Percentiles rank a stretch among this genome's conserved stretches.
phyloP scores from a whole-genome alignment of 2,888 invertebrate species.

The Syrphus vitripennis region DNA sequence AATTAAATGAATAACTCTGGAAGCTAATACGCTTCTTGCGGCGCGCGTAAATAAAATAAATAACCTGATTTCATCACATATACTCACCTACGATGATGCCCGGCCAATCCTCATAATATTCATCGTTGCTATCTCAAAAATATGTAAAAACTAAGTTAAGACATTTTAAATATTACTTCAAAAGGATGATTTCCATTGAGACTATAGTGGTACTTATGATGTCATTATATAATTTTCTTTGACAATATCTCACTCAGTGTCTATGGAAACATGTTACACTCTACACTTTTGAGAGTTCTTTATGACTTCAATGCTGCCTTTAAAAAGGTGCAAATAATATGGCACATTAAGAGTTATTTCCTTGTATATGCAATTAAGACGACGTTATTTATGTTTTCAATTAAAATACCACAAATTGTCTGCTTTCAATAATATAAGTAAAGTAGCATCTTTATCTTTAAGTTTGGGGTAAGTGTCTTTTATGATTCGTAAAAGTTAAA shows the following conservation, averaged over 20 bases:
- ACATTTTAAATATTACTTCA: not conserved
- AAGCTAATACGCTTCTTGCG: too few species aligned
- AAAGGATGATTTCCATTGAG: conserved; percentile 7
- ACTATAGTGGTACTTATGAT: conserved; percentile 17
- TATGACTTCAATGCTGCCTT: not conserved
- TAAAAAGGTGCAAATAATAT: not conserved
- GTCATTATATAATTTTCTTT: conserved; percentile 3
- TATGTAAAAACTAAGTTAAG: not conserved
- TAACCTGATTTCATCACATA: too few species aligned
- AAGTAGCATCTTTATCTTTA: too few species aligned
- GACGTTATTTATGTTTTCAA: not conserved
- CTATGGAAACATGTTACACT: conserved; percentile 8
- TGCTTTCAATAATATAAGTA: too few species aligned
- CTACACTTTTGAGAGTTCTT: conserved; percentile 13
- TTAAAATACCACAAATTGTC: too few species aligned
- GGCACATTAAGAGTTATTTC: not conserved
- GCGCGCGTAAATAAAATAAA: too few species aligned
- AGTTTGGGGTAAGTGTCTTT: too few species aligned
- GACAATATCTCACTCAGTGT: conserved; percentile 25
- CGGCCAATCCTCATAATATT: too few species aligned
- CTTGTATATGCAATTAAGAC: not conserved
- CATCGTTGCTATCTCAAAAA: not conserved
- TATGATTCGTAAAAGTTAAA: too few species aligned
- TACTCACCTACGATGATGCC: too few species aligned
- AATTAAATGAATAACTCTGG: too few species aligned